A percentile compares a stretch with the other conserved stretches of the same genome.
Evolutionary conservation across 2,113 vertebrate species (phyloP).

Genomic region (Chlorocebus sabaeus): DNA sequence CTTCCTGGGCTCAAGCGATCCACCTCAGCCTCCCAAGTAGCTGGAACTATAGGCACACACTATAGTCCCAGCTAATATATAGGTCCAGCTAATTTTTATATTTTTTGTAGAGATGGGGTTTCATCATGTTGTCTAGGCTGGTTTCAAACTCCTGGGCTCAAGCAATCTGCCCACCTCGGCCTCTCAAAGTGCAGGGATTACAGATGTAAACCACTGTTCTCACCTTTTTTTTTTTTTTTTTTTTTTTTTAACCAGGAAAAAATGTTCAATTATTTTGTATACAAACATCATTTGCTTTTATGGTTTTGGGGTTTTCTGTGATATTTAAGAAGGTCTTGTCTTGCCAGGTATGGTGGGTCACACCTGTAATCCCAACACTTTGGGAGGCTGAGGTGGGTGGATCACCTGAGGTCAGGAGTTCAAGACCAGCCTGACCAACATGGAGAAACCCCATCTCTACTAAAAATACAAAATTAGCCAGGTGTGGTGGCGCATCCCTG

Average conservation of each 20-base stretch:
- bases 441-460: no score
- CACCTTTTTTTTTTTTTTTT: neutral
- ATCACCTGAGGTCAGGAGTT: no score
- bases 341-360: neutral
- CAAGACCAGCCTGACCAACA: no score
- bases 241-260: neutral
- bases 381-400: no score
- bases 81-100: neutral
- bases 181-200: neutral
- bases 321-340: neutral
- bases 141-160: neutral
- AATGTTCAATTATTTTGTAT: neutral
- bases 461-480: no score
- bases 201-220: neutral
- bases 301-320: neutral
- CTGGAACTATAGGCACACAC: neutral
- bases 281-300: neutral
- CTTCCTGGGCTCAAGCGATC: neutral
- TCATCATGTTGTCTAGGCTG: neutral
- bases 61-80: neutral
- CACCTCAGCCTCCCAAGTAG: neutral
- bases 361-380: no score
- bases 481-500: no score
- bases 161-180: neutral
- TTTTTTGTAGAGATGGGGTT: neutral